A percentile compares a stretch with the other conserved stretches of the same genome.
phyloP scores from a whole-genome alignment of 2,113 vertebrate genomes.

The Tringa solitaria region DNA sequence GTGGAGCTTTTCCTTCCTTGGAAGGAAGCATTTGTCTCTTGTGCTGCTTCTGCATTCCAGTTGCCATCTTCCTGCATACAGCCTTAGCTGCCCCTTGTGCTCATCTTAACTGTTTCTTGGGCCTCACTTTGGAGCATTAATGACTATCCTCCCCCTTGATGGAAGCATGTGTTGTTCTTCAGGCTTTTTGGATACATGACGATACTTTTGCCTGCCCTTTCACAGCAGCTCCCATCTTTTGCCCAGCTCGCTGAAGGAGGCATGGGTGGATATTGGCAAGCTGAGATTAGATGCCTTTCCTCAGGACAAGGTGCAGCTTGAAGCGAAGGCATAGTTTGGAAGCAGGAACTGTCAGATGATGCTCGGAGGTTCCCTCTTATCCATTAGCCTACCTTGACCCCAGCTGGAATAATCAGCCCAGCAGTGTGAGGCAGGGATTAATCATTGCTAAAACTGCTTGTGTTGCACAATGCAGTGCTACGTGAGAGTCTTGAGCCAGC shows the following conservation, averaged over 20 bases:
- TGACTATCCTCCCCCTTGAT: accelerated
- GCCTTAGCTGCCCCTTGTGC: neutral
- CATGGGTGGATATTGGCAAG: neutral
- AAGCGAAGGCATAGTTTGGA: neutral
- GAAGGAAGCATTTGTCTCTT: neutral
- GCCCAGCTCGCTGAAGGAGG: accelerated
- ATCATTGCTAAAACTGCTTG: neutral
- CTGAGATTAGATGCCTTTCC: neutral
- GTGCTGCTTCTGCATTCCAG: neutral
- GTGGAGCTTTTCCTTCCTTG: neutral
- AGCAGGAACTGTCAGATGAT: neutral
- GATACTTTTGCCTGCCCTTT: neutral
- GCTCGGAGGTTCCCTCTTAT: neutral
- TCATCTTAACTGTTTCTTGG: neutral
- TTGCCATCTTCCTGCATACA: neutral
- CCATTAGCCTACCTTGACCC: neutral
- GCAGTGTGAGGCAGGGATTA: neutral
- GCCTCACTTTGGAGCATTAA: neutral
- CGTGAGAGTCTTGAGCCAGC: neutral
- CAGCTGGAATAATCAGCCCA: neutral
- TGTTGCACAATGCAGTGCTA: neutral
- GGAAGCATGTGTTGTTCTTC: accelerated
- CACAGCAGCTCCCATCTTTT: neutral
- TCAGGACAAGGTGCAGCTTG: neutral
- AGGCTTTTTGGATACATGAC: neutral